Conservation (phyloP, 2,113 vertebrate genomes). For the Trematocara unimaculatum region DNA sequence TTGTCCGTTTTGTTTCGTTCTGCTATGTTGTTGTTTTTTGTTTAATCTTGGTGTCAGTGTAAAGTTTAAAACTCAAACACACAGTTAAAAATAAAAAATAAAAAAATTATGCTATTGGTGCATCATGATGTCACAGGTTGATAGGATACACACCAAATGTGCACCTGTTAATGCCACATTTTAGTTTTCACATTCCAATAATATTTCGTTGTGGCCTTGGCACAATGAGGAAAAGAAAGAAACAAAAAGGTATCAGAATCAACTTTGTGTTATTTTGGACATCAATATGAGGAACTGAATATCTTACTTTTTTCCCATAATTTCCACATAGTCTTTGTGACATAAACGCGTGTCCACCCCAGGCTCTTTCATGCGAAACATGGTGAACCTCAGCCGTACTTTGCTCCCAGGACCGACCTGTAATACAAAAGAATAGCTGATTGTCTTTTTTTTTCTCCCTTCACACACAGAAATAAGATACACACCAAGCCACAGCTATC, state of each 20-base stretch:
- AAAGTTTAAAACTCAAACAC: no score
- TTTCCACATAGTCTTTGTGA: slow-evolving; percentile 74
- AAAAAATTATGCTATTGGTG: not conserved
- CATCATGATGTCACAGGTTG: not conserved
- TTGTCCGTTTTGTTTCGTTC: no score
- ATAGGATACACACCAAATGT: not conserved
- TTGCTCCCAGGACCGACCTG: slow-evolving; percentile 59
- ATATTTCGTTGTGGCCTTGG: not conserved
- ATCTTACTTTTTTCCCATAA: slow-evolving; percentile 64
- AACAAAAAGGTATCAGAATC: not conserved
- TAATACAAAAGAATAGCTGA: not conserved
- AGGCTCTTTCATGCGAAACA: slow-evolving; percentile 77
- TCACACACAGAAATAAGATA: not conserved
- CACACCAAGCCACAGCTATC: not conserved
- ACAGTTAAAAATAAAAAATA: no score
- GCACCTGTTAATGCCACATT: not conserved
- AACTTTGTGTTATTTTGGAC: not conserved
- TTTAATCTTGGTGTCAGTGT: no score
- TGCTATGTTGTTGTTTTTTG: no score
- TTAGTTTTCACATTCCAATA: not conserved
- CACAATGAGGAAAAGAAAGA: no score
- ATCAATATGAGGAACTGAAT: not conserved
- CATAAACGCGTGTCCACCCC: slow-evolving; percentile 55
- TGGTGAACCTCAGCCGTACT: slow-evolving; percentile 65
- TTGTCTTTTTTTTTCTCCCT: not conserved